Evolutionary conservation across 37 sponge, comb jelly and placozoan genomes (phyloP).

Genomic region (Beroe ovata): DNA sequence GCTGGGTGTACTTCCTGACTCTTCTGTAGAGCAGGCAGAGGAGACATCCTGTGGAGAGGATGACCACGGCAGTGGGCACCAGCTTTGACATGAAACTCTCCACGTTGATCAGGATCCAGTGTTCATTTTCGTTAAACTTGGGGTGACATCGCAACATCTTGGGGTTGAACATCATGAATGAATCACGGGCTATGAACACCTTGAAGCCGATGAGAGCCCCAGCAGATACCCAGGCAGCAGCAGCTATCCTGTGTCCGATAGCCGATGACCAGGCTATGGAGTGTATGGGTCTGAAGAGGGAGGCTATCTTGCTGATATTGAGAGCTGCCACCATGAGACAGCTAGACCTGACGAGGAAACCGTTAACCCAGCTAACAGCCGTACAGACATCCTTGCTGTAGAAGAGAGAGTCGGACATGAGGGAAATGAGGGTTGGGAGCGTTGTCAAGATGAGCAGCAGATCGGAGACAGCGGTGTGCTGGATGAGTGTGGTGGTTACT

Average conservation of each 20-base stretch:
- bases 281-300: background rate
- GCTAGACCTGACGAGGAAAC: background rate
- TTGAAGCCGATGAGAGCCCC: background rate
- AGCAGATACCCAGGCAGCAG: background rate
- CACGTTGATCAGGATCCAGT: background rate
- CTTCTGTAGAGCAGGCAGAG: background rate
- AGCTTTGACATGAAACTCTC: background rate
- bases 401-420: background rate
- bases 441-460: background rate
- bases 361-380: background rate
- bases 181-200: background rate
- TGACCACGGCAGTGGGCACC: background rate
- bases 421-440: background rate
- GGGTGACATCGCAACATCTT: background rate
- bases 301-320: background rate
- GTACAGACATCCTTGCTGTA: background rate
- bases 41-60: background rate
- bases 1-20: background rate
- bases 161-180: background rate
- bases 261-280: background rate
- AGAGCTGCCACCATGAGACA: background rate
- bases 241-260: background rate
- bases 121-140: background rate
- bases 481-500: background rate
- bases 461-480: background rate